Evolutionary conservation across 2,113 vertebrate genomes (phyloP).

Genomic region (Herpetotheres cachinnans): DNA sequence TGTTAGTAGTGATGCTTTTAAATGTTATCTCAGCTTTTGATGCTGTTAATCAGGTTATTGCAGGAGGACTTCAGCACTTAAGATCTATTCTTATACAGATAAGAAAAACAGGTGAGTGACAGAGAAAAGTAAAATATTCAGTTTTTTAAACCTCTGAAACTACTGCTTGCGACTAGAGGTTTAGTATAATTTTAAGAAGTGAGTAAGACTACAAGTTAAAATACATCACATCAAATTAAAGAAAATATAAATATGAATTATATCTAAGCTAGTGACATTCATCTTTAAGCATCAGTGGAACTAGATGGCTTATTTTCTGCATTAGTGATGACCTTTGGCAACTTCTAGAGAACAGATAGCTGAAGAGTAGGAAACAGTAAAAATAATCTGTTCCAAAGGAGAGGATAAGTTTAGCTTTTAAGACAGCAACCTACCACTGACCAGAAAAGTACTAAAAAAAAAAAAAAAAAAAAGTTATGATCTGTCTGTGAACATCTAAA

Average conservation of each 20-base stretch:
- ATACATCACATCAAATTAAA: background rate
- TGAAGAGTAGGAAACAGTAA: background rate
- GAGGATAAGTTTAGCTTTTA: background rate
- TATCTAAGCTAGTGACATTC: background rate
- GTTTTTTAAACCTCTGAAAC: background rate
- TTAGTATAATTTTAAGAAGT: background rate
- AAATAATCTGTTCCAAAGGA: background rate
- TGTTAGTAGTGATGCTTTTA: background rate
- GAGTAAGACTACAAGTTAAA: background rate
- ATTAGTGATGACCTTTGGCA: background rate
- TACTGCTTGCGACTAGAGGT: fast-evolving
- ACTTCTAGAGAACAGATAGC: background rate
- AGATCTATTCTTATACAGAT: background rate
- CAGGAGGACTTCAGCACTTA: background rate
- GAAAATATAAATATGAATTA: background rate
- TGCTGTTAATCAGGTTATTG: background rate
- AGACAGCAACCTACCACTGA: background rate
- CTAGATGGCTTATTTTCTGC: background rate
- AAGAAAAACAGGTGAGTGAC: background rate
- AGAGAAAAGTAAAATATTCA: background rate
- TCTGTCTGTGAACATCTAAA: background rate
- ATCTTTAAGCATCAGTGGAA: background rate
- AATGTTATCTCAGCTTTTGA: background rate
- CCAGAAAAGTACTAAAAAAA: background rate
- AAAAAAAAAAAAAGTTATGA: background rate